Evolutionary conservation across 2,113 vertebrate genomes (phyloP), one percentile per base, ranked within the genome.

Genomic region (Paramisgurnus dabryanus): DNA sequence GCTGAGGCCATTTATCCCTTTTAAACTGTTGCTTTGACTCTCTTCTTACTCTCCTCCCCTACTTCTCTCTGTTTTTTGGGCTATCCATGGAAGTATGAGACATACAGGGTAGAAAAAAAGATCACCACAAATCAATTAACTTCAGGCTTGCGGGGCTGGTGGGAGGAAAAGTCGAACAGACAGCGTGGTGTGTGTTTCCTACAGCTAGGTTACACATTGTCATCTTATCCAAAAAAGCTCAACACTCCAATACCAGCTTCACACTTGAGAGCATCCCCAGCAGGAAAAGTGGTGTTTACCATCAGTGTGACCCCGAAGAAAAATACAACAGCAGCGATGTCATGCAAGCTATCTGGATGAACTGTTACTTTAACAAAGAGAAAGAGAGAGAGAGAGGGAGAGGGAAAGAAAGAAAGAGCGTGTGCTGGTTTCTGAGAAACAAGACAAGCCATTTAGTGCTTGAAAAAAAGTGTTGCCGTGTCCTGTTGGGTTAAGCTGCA

Each of bases 111-210:
- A n/a, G 78, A 66, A 18, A 67, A 60, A 70, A 7, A 40, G 15
- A 81, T 22, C 15, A 55, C 22, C 39, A 85, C 84, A 88, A 89
- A 91, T 92, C 89, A 89, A 89, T 87, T 89, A 89, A 86, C 85
- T 87, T 86, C 61, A 87, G 84, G 86, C 79, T 88, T 86, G 86
- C 88, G 70, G 79, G 77, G 68, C 49, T 84, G 86, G 82, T 68
- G 73, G 85, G 74, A 80, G 79, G 50, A 70, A 58, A 84, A 61
- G 79, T 64, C 50, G 73, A 84, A 84, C 79, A 80, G 81, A 39
- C 45, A 65, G 18, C 50, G 73, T 68, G 81, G 61, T 60, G 76
- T 3, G 12, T 79, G 57, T 60, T 18, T 72, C 66, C 76, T 83
- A 85, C 78, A 18, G 57, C 61, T 49, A 76, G 58, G 57, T 63